Evolutionary conservation across 1,140 invertebrate genomes (phyloP).

Genomic region (Yoshiicerus persimilis): DNA sequence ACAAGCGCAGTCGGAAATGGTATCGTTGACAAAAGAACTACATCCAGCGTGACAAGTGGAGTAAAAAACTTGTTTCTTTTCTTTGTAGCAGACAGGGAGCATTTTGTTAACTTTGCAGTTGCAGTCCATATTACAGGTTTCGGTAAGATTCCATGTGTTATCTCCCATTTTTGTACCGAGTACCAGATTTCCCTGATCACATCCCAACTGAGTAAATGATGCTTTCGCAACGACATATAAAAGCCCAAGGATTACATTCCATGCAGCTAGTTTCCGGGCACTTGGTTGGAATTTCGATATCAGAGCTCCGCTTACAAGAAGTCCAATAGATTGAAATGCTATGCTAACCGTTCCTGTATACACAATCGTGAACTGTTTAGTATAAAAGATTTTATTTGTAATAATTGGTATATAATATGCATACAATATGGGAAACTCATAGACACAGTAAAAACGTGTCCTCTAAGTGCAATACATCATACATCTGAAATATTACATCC

Average conservation of each 20-base stretch:
- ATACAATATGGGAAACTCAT: too few relatives aligned
- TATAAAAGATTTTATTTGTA: neutral
- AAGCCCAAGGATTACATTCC: slow-evolving; percentile 71
- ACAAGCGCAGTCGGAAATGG: slow-evolving; percentile 35
- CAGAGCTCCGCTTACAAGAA: slow-evolving; percentile 67
- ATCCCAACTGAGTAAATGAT: slow-evolving; percentile 46
- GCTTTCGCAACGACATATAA: slow-evolving; percentile 51
- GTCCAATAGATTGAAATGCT: slow-evolving; percentile 70
- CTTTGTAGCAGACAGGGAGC: slow-evolving; percentile 49
- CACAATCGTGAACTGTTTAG: neutral
- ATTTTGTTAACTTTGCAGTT: slow-evolving; percentile 46
- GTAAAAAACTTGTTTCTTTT: slow-evolving; percentile 43
- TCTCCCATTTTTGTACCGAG: neutral
- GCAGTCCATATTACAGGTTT: neutral
- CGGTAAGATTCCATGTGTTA: slow-evolving; percentile 7
- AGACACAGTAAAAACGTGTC: too few relatives aligned
- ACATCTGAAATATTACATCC: too few relatives aligned
- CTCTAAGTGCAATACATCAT: too few relatives aligned
- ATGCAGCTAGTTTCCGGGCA: slow-evolving; percentile 68
- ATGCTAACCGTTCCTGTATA: slow-evolving; percentile 60
- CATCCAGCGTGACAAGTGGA: slow-evolving; percentile 52
- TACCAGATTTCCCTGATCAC: slow-evolving; percentile 29
- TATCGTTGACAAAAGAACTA: slow-evolving; percentile 29
- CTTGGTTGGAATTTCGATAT: slow-evolving; percentile 70
- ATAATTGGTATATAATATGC: too few relatives aligned